These are phyloP conservation scores for Drosophila mayri DNA, from an alignment of 1,140 invertebrate genomes.

Conservation along the genomic window DNA sequence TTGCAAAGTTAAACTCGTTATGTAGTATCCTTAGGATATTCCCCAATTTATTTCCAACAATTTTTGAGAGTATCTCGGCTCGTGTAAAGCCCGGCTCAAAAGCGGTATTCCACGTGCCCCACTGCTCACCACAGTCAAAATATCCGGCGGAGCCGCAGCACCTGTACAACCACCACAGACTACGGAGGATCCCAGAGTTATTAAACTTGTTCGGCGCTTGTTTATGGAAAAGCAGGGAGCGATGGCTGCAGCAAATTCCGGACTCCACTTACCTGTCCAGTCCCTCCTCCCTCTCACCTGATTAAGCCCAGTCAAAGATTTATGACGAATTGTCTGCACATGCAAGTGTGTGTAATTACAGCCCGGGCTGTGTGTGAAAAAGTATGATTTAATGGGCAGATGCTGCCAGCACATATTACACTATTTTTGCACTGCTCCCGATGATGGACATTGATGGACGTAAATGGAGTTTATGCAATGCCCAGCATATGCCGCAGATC, in stretches of 20 bases:
- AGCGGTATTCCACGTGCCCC: background rate
- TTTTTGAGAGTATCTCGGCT: background rate
- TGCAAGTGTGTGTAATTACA: conserved; percentile 24
- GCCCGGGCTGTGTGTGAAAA: conserved; percentile 14
- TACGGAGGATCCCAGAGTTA: conserved; percentile 41
- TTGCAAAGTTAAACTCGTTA: background rate
- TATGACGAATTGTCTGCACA: conserved; percentile 45
- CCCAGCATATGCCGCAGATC: conserved; percentile 29
- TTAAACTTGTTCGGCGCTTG: conserved; percentile 60
- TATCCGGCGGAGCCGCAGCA: conserved; percentile 28
- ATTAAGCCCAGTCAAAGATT: conserved; percentile 43
- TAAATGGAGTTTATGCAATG: conserved; percentile 39
- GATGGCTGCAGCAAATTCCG: background rate
- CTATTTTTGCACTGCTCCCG: conserved; percentile 28
- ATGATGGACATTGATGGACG: conserved; percentile 56
- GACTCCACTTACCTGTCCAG: conserved; percentile 6
- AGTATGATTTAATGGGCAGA: conserved; percentile 48
- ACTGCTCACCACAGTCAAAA: conserved; percentile 26
- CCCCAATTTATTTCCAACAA: background rate
- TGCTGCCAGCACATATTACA: conserved; percentile 49
- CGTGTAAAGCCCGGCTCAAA: background rate
- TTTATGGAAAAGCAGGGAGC: conserved; percentile 29
- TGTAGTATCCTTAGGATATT: background rate
- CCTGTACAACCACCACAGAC: conserved; percentile 33
- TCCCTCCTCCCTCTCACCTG: background rate